Evolutionary conservation across 35 echinoderm and acorn worm genomes (phyloP).

Genomic region (Stichopus chloronotus): DNA sequence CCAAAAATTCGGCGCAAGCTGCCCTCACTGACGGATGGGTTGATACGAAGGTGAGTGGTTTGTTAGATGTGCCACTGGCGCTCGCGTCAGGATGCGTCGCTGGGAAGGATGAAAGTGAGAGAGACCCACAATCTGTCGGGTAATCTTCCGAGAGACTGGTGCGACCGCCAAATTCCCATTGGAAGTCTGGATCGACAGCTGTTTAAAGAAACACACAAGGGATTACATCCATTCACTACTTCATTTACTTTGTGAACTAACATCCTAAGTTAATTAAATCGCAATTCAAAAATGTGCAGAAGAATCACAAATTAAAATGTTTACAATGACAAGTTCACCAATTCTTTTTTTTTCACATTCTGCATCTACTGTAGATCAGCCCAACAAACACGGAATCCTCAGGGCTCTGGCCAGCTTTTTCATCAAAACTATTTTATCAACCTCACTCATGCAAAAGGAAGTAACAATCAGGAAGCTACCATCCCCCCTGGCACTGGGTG

Average conservation of each 20-base stretch:
- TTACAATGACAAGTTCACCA: too few species aligned
- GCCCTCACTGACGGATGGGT: constrained; percentile 5
- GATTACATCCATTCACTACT: background rate
- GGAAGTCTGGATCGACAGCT: constrained; percentile 25
- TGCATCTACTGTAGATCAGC: too few species aligned
- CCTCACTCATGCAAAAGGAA: too few species aligned
- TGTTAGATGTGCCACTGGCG: background rate
- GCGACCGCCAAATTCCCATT: constrained; percentile 53
- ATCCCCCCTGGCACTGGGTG: too few species aligned
- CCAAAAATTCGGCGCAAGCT: background rate
- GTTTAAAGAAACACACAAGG: background rate
- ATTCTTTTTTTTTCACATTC: too few species aligned
- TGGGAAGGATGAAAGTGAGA: background rate
- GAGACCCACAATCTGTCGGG: constrained; percentile 30
- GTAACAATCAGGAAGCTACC: too few species aligned
- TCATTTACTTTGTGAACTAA: background rate
- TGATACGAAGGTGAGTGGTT: background rate
- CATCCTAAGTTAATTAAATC: background rate
- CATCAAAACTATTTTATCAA: too few species aligned
- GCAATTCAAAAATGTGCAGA: background rate
- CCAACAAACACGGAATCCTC: too few species aligned
- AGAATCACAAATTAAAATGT: background rate
- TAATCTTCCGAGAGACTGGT: background rate
- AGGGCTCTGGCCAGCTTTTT: too few species aligned
- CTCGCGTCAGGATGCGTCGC: background rate